Evolutionary conservation across 2,797 vertebrate species (phyloP).

Genomic region (Manis crassicaudata): DNA sequence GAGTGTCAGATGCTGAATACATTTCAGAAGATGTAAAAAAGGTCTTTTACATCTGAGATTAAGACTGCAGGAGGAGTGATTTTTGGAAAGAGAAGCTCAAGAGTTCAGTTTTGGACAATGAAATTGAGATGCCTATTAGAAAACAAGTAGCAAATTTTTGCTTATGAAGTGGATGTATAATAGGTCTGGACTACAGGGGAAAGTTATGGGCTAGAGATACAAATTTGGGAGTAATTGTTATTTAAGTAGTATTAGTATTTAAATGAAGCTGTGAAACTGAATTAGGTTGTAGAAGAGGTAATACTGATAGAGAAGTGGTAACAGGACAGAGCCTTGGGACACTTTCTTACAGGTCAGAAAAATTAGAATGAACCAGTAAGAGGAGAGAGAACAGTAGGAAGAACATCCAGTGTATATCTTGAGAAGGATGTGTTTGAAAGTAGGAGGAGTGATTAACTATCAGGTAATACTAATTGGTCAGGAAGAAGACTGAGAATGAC

Average conservation of each 20-base stretch:
- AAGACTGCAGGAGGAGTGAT: not conserved
- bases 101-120: not conserved
- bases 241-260: not conserved
- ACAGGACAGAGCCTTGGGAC: not conserved
- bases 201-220: not conserved
- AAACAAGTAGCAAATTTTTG: not conserved
- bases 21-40: not conserved
- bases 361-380: not conserved
- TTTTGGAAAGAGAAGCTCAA: not conserved
- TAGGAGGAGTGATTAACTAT: not conserved
- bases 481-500: not conserved
- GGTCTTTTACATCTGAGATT: not conserved
- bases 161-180: not conserved
- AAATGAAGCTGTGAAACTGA: slow-evolving; percentile 10
- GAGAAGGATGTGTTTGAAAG: not conserved
- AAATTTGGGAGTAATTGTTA: not conserved
- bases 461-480: not conserved
- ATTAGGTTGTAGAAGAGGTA: not conserved
- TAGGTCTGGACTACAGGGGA: not conserved
- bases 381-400: not conserved
- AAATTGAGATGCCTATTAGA: not conserved
- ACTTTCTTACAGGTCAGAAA: not conserved
- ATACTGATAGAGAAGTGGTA: not conserved
- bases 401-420: not conserved
- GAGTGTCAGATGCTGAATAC: not conserved